Evolutionary conservation across 1,140 invertebrate species (phyloP).

Genomic region (Chymomyza costata): DNA sequence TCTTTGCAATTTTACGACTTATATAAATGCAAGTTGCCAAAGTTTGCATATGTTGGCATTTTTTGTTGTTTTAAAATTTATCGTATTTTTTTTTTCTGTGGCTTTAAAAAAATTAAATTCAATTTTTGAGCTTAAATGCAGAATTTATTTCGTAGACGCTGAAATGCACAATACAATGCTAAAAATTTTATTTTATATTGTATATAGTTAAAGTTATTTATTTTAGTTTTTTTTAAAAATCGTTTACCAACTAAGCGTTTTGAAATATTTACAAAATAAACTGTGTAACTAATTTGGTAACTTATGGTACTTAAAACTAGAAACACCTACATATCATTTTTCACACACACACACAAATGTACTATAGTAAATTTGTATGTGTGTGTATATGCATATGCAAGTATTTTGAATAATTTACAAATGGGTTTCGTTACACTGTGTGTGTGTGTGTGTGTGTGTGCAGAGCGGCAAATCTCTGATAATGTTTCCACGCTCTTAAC

Average conservation of each 20-base stretch:
- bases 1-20: conserved; percentile 44
- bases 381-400: too few species aligned
- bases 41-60: conserved; percentile 51
- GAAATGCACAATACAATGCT: conserved; percentile 57
- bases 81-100: conserved; percentile 15
- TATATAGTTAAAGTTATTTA: conserved; percentile 10
- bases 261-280: conserved; percentile 62
- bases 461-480: too few species aligned
- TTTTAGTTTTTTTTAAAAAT: conserved; percentile 40
- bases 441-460: too few species aligned
- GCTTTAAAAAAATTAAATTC: conserved; percentile 66
- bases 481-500: conserved; percentile 7
- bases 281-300: too few species aligned
- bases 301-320: too few species aligned
- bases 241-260: conserved; percentile 55
- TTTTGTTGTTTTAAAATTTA: conserved; percentile 17
- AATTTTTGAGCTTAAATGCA: conserved; percentile 71
- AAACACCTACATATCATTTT: too few species aligned
- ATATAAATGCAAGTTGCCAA: conserved; percentile 63
- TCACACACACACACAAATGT: too few species aligned
- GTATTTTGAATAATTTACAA: conserved; percentile 65
- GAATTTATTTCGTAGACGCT: conserved; percentile 45
- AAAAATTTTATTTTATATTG: conserved; percentile 18
- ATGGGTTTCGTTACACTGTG: conserved; percentile 38
- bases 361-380: too few species aligned